A percentile compares a stretch with the other conserved stretches of the same genome.
Conservation (phyloP, 2,113 vertebrate species). For the Gobio gobio region DNA sequence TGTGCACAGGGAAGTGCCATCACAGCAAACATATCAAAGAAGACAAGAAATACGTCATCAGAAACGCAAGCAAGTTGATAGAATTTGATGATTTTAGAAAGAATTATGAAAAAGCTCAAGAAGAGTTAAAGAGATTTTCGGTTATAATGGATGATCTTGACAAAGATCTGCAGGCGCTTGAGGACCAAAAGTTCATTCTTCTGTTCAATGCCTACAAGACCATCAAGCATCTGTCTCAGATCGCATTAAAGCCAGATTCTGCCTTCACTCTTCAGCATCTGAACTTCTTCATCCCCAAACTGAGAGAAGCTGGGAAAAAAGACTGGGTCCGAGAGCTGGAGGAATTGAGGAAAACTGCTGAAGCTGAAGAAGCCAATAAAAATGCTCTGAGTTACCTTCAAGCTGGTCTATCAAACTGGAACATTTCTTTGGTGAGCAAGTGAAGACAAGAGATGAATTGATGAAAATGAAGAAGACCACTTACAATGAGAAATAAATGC, state of each 20-base stretch:
- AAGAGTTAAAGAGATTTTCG: not conserved
- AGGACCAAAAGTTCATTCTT: not conserved
- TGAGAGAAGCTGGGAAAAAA: constrained; percentile 13
- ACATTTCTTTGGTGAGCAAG: not conserved
- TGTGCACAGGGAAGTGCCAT: constrained; percentile 41
- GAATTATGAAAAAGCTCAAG: not conserved
- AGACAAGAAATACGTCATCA: constrained; percentile 21
- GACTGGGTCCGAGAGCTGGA: not conserved
- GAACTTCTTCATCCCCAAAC: constrained; percentile 47
- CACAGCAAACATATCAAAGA: constrained; percentile 33
- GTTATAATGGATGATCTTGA: not conserved
- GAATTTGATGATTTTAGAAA: not conserved
- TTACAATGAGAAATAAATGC: not conserved
- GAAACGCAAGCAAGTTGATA: not conserved
- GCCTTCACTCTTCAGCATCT: constrained; percentile 42
- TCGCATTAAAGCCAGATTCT: not conserved
- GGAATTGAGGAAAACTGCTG: constrained; percentile 2
- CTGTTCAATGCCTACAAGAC: constrained; percentile 26
- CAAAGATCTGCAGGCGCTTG: not conserved
- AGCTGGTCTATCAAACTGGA: constrained; percentile 8
- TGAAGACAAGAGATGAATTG: not conserved
- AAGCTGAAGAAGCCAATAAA: constrained; percentile 7
- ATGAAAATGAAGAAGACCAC: not conserved
- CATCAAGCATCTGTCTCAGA: too few species aligned
- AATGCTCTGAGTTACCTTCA: constrained; percentile 26